phyloP scores from a whole-genome alignment of 2,113 vertebrate species.

The Hirundichthys speculiger region DNA sequence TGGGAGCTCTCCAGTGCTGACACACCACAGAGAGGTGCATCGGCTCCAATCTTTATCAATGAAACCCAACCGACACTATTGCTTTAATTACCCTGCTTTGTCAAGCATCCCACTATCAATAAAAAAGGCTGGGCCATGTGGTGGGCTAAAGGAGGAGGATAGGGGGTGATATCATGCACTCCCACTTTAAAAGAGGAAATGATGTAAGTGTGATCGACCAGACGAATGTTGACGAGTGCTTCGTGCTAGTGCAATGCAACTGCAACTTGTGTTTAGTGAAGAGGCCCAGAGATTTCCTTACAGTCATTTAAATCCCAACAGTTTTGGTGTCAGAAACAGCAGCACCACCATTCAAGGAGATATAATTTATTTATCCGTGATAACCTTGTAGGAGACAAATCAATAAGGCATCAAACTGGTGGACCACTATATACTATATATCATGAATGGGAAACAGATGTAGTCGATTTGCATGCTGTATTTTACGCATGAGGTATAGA shows the following conservation, averaged over 20 bases:
- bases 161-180: conserved; percentile 35
- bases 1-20: conserved; percentile 74
- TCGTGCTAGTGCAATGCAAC: conserved; percentile 13
- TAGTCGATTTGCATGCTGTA: conserved; percentile 53
- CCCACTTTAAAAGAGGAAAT: conserved; percentile 60
- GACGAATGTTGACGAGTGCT: conserved; percentile 23
- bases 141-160: conserved; percentile 32
- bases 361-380: conserved; percentile 63
- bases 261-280: conserved; percentile 20
- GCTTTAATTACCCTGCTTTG: conserved; percentile 81
- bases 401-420: conserved; percentile 44
- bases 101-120: conserved; percentile 62
- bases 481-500: conserved; percentile 43
- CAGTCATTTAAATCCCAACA: conserved; percentile 29
- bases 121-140: conserved; percentile 46
- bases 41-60: conserved; percentile 83
- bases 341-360: conserved; percentile 45
- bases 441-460: conserved; percentile 28
- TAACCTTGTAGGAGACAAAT: conserved; percentile 41
- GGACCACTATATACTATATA: conserved; percentile 7
- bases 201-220: conserved; percentile 50
- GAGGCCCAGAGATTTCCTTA: conserved; percentile 10
- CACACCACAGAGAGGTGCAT: conserved; percentile 79
- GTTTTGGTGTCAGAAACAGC: conserved; percentile 23
- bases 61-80: conserved; percentile 70